Percentiles rank a stretch among this genome's conserved stretches.
Evolutionary conservation across 2,888 invertebrate genomes (phyloP).

Genomic region (Phrixothrix hirtus): DNA sequence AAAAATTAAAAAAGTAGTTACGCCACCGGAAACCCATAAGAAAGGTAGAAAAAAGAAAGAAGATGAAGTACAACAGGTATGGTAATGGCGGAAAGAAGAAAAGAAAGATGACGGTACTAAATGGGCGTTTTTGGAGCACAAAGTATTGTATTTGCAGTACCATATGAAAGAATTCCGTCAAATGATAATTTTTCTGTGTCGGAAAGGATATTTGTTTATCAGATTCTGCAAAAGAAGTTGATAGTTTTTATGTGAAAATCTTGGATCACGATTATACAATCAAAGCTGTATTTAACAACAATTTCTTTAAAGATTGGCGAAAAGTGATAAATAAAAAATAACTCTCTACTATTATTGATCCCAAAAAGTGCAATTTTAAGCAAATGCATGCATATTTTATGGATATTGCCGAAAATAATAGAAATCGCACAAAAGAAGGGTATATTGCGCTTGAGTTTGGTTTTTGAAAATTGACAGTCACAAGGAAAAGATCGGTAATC

Average conservation of each 20-base stretch:
- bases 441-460: constrained; percentile 89
- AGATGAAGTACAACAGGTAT: constrained; percentile 81
- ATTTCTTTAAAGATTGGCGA: constrained; percentile 97
- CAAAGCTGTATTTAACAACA: constrained; percentile 90
- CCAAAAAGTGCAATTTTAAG: constrained; percentile 93
- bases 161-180: constrained; percentile 86
- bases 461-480: constrained; percentile 95
- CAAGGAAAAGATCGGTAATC: constrained; percentile 98
- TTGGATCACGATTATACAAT: constrained; percentile 99
- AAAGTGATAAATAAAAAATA: constrained; percentile 92
- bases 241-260: constrained; percentile 97
- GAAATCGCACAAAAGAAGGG: constrained; percentile 92
- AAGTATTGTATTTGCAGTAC: constrained; percentile 95
- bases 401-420: constrained; percentile 80
- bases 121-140: constrained; percentile 94
- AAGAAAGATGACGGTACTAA: constrained; percentile 93
- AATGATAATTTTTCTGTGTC: constrained; percentile 89
- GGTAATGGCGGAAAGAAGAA: constrained; percentile 99
- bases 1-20: constrained; percentile 46
- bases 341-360: constrained; percentile 80
- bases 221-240: constrained; percentile 88
- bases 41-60: constrained; percentile 75
- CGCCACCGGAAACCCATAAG: constrained; percentile 60
- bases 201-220: constrained; percentile 84
- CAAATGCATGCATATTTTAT: constrained; percentile 85